Conservation (phyloP, 2,888 invertebrate species). For the Scaptodrosophila latifasciaeformis region DNA sequence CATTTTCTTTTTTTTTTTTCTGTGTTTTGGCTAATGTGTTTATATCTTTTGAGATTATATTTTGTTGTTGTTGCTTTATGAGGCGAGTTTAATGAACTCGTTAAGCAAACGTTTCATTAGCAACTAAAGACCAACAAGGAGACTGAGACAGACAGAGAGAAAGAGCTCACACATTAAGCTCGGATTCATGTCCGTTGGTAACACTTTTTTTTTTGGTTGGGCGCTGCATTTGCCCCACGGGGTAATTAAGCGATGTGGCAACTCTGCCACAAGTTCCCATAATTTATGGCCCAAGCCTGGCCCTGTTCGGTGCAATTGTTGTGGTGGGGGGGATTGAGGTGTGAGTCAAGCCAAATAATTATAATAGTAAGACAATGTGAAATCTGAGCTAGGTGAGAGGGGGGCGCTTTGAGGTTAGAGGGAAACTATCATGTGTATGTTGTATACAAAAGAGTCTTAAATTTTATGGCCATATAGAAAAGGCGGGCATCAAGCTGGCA, state of each 20-base stretch:
- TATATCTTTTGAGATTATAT: no score
- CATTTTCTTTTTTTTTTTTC: conserved; percentile 15
- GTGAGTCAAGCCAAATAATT: conserved; percentile 47
- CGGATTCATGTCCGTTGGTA: conserved; percentile 22
- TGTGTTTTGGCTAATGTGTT: conserved; percentile 1
- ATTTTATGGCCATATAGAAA: conserved; percentile 49
- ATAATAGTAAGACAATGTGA: conserved; percentile 58
- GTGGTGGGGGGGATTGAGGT: neutral
- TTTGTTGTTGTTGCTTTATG: conserved; percentile 27
- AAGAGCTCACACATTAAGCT: conserved; percentile 24
- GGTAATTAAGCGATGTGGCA: conserved; percentile 64
- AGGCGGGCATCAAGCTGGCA: neutral
- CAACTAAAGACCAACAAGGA: conserved; percentile 14
- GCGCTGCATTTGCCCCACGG: conserved; percentile 11
- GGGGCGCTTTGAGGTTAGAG: neutral
- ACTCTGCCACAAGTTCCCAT: conserved; percentile 54
- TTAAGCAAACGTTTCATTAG: conserved; percentile 50
- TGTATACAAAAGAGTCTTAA: conserved; percentile 58
- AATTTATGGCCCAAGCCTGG: conserved; percentile 62
- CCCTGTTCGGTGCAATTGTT: neutral
- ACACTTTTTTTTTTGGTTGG: conserved; percentile 12
- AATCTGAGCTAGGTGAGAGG: neutral
- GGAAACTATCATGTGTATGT: neutral
- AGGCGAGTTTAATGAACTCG: conserved; percentile 41
- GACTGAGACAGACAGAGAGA: neutral